Conservation (phyloP, 2,888 invertebrate genomes). For the Pedicia rivosa region DNA sequence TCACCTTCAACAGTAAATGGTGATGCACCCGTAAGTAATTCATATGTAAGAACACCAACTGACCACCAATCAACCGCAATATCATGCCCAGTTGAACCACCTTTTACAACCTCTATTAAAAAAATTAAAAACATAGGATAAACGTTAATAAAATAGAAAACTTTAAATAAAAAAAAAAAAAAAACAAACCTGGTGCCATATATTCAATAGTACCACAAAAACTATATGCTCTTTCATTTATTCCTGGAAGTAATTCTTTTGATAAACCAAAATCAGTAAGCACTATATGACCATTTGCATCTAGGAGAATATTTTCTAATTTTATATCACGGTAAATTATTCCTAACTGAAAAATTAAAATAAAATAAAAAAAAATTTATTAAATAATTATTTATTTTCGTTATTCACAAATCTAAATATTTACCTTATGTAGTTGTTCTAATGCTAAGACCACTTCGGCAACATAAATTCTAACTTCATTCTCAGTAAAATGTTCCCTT, state of each 20-base stretch:
- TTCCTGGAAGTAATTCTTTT: slow-evolving; percentile 58
- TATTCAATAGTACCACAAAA: slow-evolving; percentile 98
- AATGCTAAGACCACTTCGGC: slow-evolving; percentile 92
- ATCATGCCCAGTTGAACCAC: slow-evolving; percentile 83
- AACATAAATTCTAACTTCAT: slow-evolving; percentile 82
- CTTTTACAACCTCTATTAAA: slow-evolving; percentile 60
- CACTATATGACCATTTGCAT: slow-evolving; percentile 87
- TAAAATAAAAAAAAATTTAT: slow-evolving; percentile 8
- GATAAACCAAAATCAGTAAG: slow-evolving; percentile 95
- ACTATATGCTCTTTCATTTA: slow-evolving; percentile 76
- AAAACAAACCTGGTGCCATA: slow-evolving; percentile 79
- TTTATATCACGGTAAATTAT: slow-evolving; percentile 98
- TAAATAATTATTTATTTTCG: slow-evolving; percentile 2
- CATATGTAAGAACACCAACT: slow-evolving; percentile 89
- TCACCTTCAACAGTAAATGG: slow-evolving; percentile 95
- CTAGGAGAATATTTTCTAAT: slow-evolving; percentile 89
- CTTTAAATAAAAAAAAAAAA: slow-evolving; percentile 5
- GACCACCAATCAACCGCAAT: slow-evolving; percentile 99
- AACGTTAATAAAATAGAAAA: background rate
- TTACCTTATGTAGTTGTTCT: slow-evolving; percentile 72
- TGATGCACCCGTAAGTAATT: slow-evolving; percentile 89
- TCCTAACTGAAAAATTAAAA: slow-evolving; percentile 54
- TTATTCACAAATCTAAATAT: slow-evolving; percentile 38
- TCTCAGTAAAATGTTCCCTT: slow-evolving; percentile 80
- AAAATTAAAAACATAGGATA: slow-evolving; percentile 11